phyloP scores from a whole-genome alignment of 1,140 invertebrate species.

The Drosophila parvula region DNA sequence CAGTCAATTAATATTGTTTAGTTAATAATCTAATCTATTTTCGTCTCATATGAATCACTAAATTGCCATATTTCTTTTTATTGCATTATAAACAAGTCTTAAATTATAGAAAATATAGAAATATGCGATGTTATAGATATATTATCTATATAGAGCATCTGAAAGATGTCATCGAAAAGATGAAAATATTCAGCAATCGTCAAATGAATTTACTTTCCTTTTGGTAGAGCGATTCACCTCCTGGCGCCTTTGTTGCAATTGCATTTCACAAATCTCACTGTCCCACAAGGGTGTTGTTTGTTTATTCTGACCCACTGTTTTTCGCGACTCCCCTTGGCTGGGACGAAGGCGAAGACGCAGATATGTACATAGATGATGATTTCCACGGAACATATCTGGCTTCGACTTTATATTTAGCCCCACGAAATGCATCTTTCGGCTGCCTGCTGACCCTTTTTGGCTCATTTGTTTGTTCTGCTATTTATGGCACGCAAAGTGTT shows the following conservation, averaged over 20 bases:
- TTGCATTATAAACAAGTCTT: background rate
- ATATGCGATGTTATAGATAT: background rate
- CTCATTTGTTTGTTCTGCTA: conserved; percentile 62
- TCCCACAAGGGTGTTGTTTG: conserved; percentile 42
- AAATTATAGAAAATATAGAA: background rate
- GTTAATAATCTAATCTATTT: background rate
- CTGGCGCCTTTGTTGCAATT: conserved; percentile 56
- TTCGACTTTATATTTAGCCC: conserved; percentile 58
- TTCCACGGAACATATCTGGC: conserved; percentile 59
- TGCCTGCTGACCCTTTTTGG: conserved; percentile 69
- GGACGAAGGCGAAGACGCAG: conserved; percentile 15
- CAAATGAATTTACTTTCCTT: conserved; percentile 22
- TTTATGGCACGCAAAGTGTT: conserved; percentile 63
- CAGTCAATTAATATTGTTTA: background rate
- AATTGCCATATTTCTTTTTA: background rate
- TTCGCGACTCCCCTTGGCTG: conserved; percentile 25
- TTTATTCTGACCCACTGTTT: conserved; percentile 59
- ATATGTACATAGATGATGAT: too few relatives aligned
- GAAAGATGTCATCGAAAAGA: background rate
- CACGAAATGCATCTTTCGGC: conserved; percentile 53
- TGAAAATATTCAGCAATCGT: conserved; percentile 2
- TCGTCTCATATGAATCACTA: background rate
- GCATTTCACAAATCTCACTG: conserved; percentile 51
- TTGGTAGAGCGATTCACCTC: conserved; percentile 42
- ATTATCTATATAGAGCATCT: background rate